Percentiles rank a stretch among this genome's conserved stretches.
These are phyloP conservation scores for Phallusia fumigata DNA, from an alignment of 23 tunicate species.

Conservation along the genomic window DNA sequence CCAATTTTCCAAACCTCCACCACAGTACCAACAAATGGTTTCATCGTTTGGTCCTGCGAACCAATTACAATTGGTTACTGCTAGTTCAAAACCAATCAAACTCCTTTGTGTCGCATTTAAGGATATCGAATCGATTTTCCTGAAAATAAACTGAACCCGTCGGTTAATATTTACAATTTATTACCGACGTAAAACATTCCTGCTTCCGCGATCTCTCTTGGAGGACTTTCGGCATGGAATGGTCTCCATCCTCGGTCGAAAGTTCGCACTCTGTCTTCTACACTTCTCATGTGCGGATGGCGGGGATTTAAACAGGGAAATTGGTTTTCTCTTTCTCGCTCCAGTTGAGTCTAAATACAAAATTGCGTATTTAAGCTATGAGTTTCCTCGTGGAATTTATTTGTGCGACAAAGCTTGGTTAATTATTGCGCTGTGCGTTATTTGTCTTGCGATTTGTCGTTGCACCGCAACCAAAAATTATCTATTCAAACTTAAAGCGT, in stretches of 20 bases:
- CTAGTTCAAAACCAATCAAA: too few relatives aligned
- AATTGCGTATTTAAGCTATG: too few relatives aligned
- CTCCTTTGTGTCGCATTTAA: too few relatives aligned
- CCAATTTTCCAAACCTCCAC: conserved; percentile 51
- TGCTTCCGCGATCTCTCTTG: background rate
- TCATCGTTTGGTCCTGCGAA: conserved; percentile 25
- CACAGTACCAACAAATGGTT: conserved; percentile 40
- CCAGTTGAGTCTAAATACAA: background rate
- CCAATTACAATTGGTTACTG: too few relatives aligned
- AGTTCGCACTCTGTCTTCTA: background rate
- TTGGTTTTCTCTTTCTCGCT: background rate
- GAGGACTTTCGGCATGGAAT: background rate
- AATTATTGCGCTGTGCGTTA: too few relatives aligned
- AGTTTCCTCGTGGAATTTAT: too few relatives aligned
- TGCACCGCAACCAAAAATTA: too few relatives aligned
- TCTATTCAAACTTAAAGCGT: too few relatives aligned
- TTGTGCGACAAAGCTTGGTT: too few relatives aligned
- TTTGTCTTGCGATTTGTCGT: too few relatives aligned
- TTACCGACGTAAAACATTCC: background rate
- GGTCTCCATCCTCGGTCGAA: background rate
- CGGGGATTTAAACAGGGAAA: background rate
- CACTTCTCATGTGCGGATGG: background rate
- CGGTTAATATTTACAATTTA: background rate
- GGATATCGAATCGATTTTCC: too few relatives aligned
- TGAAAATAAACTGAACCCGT: too few relatives aligned